phyloP scores from a whole-genome alignment of 2,113 vertebrate species.

The Neogale vison region DNA sequence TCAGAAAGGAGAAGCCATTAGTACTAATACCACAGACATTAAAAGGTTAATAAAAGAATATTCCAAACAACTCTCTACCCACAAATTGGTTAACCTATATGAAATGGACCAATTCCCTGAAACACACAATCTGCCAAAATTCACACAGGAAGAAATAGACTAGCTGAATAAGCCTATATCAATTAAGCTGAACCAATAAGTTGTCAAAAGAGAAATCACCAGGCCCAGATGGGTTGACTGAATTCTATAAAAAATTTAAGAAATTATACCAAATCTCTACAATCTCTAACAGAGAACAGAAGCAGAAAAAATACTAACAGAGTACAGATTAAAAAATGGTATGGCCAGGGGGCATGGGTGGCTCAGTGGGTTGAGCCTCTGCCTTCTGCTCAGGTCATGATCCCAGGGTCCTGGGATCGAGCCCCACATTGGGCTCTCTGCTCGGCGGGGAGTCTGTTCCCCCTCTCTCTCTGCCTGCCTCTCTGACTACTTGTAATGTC shows the following conservation, averaged over 20 bases:
- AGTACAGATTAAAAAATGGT: not conserved
- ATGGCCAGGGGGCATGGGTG: rapidly evolving
- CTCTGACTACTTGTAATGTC: too few relatives aligned
- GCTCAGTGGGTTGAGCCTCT: too few relatives aligned
- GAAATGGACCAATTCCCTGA: not conserved
- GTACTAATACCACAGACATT: not conserved
- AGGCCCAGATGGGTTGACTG: not conserved
- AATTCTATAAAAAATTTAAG: not conserved
- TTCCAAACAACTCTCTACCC: not conserved
- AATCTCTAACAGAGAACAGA: not conserved
- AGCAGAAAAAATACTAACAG: not conserved
- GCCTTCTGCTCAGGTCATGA: too few relatives aligned
- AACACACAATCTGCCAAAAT: not conserved
- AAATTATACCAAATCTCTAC: not conserved
- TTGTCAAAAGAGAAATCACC: not conserved
- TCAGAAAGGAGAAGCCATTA: not conserved
- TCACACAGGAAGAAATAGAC: not conserved
- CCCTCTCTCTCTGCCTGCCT: too few relatives aligned
- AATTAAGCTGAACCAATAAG: not conserved
- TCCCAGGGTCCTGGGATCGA: too few relatives aligned
- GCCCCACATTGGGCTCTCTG: too few relatives aligned
- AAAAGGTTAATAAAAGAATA: not conserved
- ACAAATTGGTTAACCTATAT: not conserved
- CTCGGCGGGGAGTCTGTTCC: too few relatives aligned
- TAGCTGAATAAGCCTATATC: not conserved